Conservation (phyloP, 2,797 vertebrate species). For the Acanthis flammea region DNA sequence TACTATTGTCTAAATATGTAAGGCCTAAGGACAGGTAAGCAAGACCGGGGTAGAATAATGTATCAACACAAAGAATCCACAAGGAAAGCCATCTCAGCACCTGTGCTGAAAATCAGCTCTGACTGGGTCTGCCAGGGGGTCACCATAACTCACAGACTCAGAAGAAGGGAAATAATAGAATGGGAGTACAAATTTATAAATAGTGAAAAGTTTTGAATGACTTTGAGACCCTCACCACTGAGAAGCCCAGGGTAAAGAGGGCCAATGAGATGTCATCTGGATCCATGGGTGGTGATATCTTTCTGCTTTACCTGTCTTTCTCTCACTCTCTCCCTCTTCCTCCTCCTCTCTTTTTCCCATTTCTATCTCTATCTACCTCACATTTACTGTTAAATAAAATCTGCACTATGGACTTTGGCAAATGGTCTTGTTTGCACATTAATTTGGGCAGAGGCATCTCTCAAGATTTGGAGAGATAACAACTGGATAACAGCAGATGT, state of each 20-base stretch:
- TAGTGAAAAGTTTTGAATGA: not conserved
- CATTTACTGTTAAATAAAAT: not conserved
- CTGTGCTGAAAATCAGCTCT: not conserved
- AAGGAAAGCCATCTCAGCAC: not conserved
- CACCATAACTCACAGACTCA: not conserved
- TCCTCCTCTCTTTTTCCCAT: not conserved
- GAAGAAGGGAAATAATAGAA: not conserved
- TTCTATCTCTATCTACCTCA: not conserved
- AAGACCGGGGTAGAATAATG: not conserved
- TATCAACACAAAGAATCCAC: not conserved
- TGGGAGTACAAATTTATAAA: not conserved
- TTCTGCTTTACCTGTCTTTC: not conserved
- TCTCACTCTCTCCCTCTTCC: not conserved
- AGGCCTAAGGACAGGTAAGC: not conserved
- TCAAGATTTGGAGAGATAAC: not conserved
- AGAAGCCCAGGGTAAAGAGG: not conserved
- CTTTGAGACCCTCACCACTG: not conserved
- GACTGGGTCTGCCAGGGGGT: too few relatives aligned
- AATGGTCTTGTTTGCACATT: not conserved
- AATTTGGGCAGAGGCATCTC: not conserved
- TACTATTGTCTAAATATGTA: not conserved
- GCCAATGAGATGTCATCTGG: not conserved
- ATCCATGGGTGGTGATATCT: fast-evolving
- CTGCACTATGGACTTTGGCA: not conserved
- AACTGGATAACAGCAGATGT: not conserved